Evolutionary conservation across 2,797 vertebrate genomes (phyloP).

Genomic region (Bovichtus variegatus): DNA sequence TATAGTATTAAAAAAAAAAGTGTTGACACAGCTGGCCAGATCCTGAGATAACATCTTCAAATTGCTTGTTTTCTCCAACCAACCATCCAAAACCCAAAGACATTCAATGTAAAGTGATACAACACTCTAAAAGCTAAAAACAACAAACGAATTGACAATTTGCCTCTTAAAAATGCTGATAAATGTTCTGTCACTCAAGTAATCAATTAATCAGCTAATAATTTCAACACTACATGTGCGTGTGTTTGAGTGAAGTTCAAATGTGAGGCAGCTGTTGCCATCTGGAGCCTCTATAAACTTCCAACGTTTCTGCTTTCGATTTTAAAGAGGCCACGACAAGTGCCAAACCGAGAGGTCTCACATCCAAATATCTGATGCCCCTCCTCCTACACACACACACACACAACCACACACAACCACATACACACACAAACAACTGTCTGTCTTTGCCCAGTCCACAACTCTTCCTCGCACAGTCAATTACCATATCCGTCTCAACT

Average conservation of each 20-base stretch:
- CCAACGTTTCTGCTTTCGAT: constrained; percentile 32
- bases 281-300: constrained; percentile 58
- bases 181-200: not conserved
- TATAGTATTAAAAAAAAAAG: too few species aligned
- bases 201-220: constrained; percentile 10
- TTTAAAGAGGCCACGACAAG: constrained; percentile 57
- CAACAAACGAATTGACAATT: not conserved
- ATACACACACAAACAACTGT: not conserved
- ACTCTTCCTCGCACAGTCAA: constrained; percentile 28
- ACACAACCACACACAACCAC: constrained; percentile 12
- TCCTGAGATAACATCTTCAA: too few species aligned
- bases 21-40: too few species aligned
- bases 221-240: constrained; percentile 16
- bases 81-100: too few species aligned
- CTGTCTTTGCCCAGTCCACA: constrained; percentile 22
- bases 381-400: constrained; percentile 17
- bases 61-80: too few species aligned
- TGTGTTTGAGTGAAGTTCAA: constrained; percentile 36
- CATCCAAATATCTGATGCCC: constrained; percentile 27
- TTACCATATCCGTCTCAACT: constrained; percentile 43
- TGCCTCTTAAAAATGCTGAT: not conserved
- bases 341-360: constrained; percentile 47
- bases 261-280: constrained; percentile 42
- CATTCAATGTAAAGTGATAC: too few species aligned
- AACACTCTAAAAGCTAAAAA: too few species aligned